phyloP scores from a whole-genome alignment of 2,888 invertebrate genomes.

The Poecilobothrus nobilitatus region DNA sequence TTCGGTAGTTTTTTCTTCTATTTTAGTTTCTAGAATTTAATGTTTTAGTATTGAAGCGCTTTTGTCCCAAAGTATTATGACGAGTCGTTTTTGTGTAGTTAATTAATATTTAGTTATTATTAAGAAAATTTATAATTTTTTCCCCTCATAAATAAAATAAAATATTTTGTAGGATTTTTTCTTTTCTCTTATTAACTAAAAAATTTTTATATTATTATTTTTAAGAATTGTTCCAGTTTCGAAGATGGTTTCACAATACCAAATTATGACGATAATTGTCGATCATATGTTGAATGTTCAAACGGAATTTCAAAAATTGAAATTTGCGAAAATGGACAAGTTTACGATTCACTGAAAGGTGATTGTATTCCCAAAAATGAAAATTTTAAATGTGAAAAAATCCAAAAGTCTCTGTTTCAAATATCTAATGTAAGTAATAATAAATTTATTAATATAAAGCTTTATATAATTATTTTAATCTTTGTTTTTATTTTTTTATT shows the following conservation, averaged over 20 bases:
- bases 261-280: constrained; percentile 7
- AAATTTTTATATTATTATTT: too few species aligned
- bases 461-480: neutral
- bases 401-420: neutral
- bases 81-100: too few species aligned
- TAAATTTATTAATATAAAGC: neutral
- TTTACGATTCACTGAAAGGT: neutral
- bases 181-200: too few species aligned
- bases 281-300: neutral
- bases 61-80: too few species aligned
- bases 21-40: too few species aligned
- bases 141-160: too few species aligned
- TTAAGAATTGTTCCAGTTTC: neutral
- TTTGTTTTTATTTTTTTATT: neutral
- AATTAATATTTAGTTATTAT: too few species aligned
- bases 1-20: too few species aligned
- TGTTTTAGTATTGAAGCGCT: too few species aligned
- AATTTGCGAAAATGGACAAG: neutral
- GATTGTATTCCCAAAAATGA: neutral
- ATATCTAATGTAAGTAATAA: neutral
- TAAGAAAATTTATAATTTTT: too few species aligned
- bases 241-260: neutral
- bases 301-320: constrained; percentile 6
- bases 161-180: too few species aligned
- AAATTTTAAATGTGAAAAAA: neutral